A percentile compares a stretch with the other conserved stretches of the same genome.
Evolutionary conservation across 2,113 vertebrate species (phyloP).

Genomic region (Falcunculus frontatus): DNA sequence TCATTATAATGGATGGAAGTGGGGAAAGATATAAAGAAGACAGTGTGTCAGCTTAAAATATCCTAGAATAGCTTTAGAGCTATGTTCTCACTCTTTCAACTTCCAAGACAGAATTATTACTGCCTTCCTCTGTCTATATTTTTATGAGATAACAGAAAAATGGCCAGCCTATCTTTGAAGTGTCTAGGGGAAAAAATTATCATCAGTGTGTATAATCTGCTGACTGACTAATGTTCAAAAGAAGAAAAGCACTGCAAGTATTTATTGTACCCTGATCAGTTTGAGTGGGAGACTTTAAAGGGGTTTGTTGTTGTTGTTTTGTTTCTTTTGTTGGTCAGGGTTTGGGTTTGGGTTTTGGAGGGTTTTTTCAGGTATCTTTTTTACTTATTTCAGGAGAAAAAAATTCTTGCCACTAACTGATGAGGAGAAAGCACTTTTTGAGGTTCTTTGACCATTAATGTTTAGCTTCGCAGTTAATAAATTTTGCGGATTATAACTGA

Average conservation of each 20-base stretch:
- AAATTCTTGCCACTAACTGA: not conserved
- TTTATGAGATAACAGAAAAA: not conserved
- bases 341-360: not conserved
- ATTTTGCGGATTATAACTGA: not conserved
- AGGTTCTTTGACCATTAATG: not conserved
- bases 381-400: accelerated
- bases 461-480: not conserved
- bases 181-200: not conserved
- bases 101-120: not conserved
- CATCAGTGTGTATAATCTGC: not conserved
- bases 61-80: not conserved
- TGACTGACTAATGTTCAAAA: not conserved
- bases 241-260: not conserved
- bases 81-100: not conserved
- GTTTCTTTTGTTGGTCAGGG: not conserved
- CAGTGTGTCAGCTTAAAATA: not conserved
- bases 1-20: not conserved
- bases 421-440: not conserved
- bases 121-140: not conserved
- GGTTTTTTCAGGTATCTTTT: not conserved
- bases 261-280: not conserved
- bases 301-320: not conserved
- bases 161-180: not conserved
- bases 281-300: not conserved
- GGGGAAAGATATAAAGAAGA: not conserved